Conservation (phyloP, 2,797 vertebrate species). For the Cynopterus sphinx region DNA sequence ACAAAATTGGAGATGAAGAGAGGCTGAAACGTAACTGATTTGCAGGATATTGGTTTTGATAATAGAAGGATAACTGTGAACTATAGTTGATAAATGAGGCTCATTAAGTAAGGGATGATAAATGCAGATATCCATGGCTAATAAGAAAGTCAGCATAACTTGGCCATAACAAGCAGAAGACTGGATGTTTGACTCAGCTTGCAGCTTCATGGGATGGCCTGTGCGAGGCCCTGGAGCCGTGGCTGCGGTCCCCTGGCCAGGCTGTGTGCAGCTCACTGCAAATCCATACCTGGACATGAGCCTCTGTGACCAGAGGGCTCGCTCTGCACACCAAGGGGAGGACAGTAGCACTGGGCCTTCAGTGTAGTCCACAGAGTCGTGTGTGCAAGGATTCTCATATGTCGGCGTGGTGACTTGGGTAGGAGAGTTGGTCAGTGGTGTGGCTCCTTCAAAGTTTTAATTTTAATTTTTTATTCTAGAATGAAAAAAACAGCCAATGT, state of each 20-base stretch:
- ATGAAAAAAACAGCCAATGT: background rate
- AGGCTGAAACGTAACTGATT: constrained; percentile 69
- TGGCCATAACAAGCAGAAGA: background rate
- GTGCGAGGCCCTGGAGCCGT: background rate
- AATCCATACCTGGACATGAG: too few relatives aligned
- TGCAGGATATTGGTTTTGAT: constrained; percentile 76
- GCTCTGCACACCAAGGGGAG: too few relatives aligned
- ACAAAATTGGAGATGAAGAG: constrained; percentile 62
- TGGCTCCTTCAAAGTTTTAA: background rate
- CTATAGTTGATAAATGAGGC: constrained; percentile 73
- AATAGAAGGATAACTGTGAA: constrained; percentile 72
- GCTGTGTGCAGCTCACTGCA: too few relatives aligned
- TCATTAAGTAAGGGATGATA: constrained; percentile 52
- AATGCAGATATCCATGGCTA: constrained; percentile 12
- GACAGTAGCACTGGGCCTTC: background rate
- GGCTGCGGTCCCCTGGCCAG: background rate
- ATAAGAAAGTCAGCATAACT: background rate
- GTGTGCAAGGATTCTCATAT: background rate
- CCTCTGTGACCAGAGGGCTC: rapidly evolving
- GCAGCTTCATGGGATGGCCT: background rate
- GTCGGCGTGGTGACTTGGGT: background rate
- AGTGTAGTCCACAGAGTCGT: background rate
- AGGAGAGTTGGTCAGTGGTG: background rate
- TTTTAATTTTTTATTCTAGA: background rate
- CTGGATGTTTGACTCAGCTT: background rate